These are phyloP conservation scores for Anhinga anhinga DNA, from an alignment of 2,113 vertebrate species.

Conservation along the genomic window DNA sequence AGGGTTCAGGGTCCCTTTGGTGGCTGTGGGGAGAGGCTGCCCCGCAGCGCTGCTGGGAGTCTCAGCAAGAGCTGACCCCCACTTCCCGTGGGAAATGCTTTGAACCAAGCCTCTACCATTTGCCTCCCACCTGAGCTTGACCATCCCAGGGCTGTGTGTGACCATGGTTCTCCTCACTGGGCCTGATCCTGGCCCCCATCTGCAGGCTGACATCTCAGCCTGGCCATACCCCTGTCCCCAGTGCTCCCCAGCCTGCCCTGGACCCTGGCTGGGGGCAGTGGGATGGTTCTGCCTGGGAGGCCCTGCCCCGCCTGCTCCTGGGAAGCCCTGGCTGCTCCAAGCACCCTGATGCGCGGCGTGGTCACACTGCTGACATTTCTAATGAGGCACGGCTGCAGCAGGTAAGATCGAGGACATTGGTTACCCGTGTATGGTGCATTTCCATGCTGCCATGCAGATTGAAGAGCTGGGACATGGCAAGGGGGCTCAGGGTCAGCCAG, in stretches of 20 bases:
- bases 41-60: neutral
- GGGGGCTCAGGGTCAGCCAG: neutral
- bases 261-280: neutral
- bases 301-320: neutral
- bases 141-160: neutral
- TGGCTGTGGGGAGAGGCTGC: neutral
- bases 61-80: neutral
- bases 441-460: neutral
- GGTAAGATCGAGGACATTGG: neutral
- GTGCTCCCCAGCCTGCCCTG: neutral
- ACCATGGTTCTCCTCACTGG: neutral
- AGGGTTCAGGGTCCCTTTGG: neutral
- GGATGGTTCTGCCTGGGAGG: neutral
- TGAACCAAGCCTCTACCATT: neutral
- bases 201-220: neutral
- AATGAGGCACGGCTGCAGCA: neutral
- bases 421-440: neutral
- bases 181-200: neutral
- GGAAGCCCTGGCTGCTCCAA: neutral
- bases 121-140: neutral
- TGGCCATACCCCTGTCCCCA: neutral
- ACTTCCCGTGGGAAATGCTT: rapidly evolving
- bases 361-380: neutral
- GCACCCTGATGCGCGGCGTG: too few relatives aligned
- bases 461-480: neutral